Percentiles rank a stretch among this genome's conserved stretches.
Evolutionary conservation across 2,888 invertebrate species (phyloP).

Genomic region (Nomada fabriciana): DNA sequence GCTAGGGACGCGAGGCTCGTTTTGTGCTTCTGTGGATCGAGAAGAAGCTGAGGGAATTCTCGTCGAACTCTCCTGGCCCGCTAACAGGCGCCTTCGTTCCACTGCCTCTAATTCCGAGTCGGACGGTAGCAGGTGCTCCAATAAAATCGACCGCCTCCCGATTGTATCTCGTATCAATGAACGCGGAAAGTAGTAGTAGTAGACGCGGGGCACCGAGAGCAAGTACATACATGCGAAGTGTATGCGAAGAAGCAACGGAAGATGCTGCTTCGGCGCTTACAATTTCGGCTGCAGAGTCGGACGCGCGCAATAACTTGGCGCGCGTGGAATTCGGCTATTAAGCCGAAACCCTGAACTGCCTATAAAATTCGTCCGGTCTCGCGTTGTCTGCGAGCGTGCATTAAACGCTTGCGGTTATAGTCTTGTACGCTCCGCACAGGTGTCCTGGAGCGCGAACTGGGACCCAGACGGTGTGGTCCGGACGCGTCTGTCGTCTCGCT

Average conservation of each 20-base stretch:
- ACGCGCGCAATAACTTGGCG: slow-evolving; percentile 16
- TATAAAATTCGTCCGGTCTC: slow-evolving; percentile 84
- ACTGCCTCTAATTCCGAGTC: not conserved
- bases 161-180: not conserved
- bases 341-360: slow-evolving; percentile 82
- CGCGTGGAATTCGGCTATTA: slow-evolving; percentile 83
- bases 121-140: not conserved
- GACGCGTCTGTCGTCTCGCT: not conserved
- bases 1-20: not conserved
- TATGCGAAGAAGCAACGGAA: not conserved
- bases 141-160: not conserved
- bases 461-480: not conserved
- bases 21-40: slow-evolving; percentile 58
- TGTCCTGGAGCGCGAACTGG: slow-evolving; percentile 48
- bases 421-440: slow-evolving; percentile 65
- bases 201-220: too few species aligned
- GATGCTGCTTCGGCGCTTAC: not conserved
- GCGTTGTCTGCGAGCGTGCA: slow-evolving; percentile 80
- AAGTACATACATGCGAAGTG: too few species aligned
- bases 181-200: not conserved
- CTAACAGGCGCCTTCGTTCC: not conserved
- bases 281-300: slow-evolving; percentile 30
- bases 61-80: slow-evolving; percentile 47
- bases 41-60: slow-evolving; percentile 11
- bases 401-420: slow-evolving; percentile 81